Conservation (phyloP, 2,797 vertebrate species). For the Anas flavirostris region DNA sequence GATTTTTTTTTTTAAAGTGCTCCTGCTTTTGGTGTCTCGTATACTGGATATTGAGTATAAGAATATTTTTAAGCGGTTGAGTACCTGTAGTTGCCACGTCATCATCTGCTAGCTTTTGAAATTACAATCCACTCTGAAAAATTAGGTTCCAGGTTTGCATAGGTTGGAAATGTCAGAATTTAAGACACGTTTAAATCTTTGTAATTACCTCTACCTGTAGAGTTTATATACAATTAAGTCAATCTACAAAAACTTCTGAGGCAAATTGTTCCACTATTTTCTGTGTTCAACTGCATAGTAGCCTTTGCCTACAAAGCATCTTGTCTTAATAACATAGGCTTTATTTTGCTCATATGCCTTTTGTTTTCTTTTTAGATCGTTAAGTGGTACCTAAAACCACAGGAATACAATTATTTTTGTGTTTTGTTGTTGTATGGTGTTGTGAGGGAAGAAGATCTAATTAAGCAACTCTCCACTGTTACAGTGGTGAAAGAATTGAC, state of each 20-base stretch:
- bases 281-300: not conserved
- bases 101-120: not conserved
- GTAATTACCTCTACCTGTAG: not conserved
- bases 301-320: not conserved
- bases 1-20: not conserved
- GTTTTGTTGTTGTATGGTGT: not conserved
- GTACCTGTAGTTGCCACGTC: not conserved
- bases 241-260: not conserved
- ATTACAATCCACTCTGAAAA: not conserved
- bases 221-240: not conserved
- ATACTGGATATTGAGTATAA: not conserved
- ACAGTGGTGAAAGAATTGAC: slow-evolving; percentile 1
- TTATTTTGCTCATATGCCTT: not conserved
- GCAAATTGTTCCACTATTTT: not conserved
- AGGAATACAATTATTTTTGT: not conserved
- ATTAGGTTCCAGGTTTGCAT: not conserved
- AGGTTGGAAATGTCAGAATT: not conserved
- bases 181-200: not conserved
- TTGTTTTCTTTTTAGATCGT: not conserved
- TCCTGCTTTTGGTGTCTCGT: not conserved
- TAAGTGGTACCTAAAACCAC: not conserved
- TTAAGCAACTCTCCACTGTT: not conserved
- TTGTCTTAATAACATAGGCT: not conserved
- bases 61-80: not conserved
- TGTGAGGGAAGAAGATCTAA: not conserved